Base-by-base conservation (phyloP, 1,140 invertebrate genomes). In the Laodelphax striatellus region DNA sequence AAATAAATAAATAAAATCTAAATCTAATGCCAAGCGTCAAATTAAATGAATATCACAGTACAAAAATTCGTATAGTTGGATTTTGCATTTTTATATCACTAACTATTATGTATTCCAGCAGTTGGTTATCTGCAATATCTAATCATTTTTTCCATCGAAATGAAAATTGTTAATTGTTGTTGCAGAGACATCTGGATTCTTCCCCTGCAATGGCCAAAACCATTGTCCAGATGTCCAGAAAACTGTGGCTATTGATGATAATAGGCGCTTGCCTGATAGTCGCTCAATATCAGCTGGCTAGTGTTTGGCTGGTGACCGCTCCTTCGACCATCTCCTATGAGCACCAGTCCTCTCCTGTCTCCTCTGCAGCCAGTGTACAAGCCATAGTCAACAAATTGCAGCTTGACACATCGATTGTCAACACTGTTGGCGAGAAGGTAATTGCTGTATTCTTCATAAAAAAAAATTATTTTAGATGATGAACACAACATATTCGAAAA, bases 181-280 rank as follows among this genome's bases (percentile, higher is more conserved):
- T 50, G 16, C 46, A 50, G 46, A 50, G 46, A 50, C 46, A 50
- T 50, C 21, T 50, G 21, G 46, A 50, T 16, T 17, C 46, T 9
- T 50, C 46, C 9, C 34, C 34, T 11, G 34, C 34, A 38, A 6
- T 50, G 46, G 21, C 6, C 21, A 22, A 17, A 17, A 17, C 46
- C 16, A 50, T 19, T 17, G 21, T 50, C 6, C 46, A 17, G 21
- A 50, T 50, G 53, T 54, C 58, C 21, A 41, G 55, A 13, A 64
- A 58, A 50, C 57, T 64, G 55, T 57, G 59, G 52, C 50, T 62
- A 41, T 13, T 64, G 34, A 60, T 64, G 50, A 24, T 61, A n/a
- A 41, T 62, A 0, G 28, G 52, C 13, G 63, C 28, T 6, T 52
- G 54, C 42, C 43, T 64, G 34, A 52, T 60, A 1, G 14, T 64